Evolutionary conservation across 2,113 vertebrate species (phyloP), one percentile per base, ranked within the genome.

Genomic region (Ursus arctos): DNA sequence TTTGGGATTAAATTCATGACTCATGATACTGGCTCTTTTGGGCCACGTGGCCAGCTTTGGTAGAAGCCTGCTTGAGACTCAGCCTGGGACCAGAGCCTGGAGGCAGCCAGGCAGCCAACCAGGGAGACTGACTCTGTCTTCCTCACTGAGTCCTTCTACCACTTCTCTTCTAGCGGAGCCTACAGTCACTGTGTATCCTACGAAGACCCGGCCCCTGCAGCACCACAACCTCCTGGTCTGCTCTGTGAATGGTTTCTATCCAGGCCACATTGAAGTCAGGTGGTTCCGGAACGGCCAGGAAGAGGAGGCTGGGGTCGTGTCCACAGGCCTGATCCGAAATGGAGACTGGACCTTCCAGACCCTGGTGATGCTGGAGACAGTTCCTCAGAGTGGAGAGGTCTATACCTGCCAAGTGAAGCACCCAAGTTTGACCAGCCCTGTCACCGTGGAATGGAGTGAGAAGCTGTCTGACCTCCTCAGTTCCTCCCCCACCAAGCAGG

Each of bases 181-280:
- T 0, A 3, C 0, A 10, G 96, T 97, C 6, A 95, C 63, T 0
- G 83, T 97, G 59, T 89, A 91, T 31, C 94, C 97, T 8, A 0
- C 43, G 0, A 93, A 86, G 55, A 77, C 47, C 0, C 47, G 51
- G 51, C 71, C 81, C 7, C 57, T 93, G 36, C 11, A 57, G 57
- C 97, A 94, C 55, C 96, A 97, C 95, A 93, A 16, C 91, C 87
- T 98, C 67, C 91, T 98, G 86, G 94, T 98, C 49, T 98, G 97
- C 76, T 87, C 97, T 11, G 98, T 99, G 96, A 95, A 18, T 0
- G 95, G 94, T 0, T 98, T 98, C 98, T 98, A 98, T 7, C 97
- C 98, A 4, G 80, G 97, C 22, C 6, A 49, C 28, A 13, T 97
- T 33, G 94, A 98, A 49, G 87, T 98, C 90, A 91, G 21, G 12